Conservation (phyloP, 1,140 invertebrate genomes). For the Drosophila lini region DNA sequence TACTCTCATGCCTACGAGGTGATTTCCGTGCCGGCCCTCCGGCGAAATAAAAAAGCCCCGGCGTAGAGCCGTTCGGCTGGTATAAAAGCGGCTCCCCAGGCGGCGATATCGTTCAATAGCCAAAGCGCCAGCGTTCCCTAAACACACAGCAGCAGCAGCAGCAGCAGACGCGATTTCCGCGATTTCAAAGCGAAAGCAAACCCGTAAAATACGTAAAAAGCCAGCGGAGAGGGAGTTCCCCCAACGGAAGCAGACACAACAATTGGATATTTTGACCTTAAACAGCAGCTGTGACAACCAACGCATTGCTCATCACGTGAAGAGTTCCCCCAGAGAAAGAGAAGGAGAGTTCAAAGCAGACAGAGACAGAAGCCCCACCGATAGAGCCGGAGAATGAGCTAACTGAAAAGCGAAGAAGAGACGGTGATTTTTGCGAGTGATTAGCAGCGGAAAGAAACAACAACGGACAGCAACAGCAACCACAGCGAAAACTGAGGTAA, state of each 20-base stretch:
- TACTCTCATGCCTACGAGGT: slow-evolving; percentile 33
- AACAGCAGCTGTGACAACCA: slow-evolving; percentile 1
- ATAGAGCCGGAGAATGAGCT: slow-evolving; percentile 25
- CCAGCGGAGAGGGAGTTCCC: slow-evolving; percentile 49
- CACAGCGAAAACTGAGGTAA: slow-evolving; percentile 30
- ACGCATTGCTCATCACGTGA: slow-evolving; percentile 29
- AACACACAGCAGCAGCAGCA: slow-evolving; percentile 25
- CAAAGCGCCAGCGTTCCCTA: slow-evolving; percentile 35
- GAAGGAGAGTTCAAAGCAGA: slow-evolving; percentile 3
- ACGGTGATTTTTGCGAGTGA: slow-evolving; percentile 60
- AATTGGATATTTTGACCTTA: slow-evolving; percentile 60
- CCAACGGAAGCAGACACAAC: slow-evolving; percentile 27
- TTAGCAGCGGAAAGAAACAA: slow-evolving; percentile 60
- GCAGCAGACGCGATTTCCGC: slow-evolving; percentile 9
- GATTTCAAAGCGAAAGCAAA: slow-evolving; percentile 10
- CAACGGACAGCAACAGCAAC: slow-evolving; percentile 1
- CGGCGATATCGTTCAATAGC: slow-evolving; percentile 56
- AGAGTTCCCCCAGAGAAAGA: slow-evolving; percentile 26
- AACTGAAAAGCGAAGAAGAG: slow-evolving; percentile 28
- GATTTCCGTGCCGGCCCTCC: slow-evolving; percentile 17
- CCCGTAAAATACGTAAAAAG: slow-evolving; percentile 20
- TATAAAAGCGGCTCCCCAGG: slow-evolving; percentile 59
- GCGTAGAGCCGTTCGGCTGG: slow-evolving; percentile 21
- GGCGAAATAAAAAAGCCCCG: slow-evolving; percentile 64
- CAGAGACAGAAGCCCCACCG: slow-evolving; percentile 23